Percentiles rank a stretch among this genome's conserved stretches.
Conservation (phyloP, 2,888 invertebrate genomes). For the Drosophila barbarae region DNA sequence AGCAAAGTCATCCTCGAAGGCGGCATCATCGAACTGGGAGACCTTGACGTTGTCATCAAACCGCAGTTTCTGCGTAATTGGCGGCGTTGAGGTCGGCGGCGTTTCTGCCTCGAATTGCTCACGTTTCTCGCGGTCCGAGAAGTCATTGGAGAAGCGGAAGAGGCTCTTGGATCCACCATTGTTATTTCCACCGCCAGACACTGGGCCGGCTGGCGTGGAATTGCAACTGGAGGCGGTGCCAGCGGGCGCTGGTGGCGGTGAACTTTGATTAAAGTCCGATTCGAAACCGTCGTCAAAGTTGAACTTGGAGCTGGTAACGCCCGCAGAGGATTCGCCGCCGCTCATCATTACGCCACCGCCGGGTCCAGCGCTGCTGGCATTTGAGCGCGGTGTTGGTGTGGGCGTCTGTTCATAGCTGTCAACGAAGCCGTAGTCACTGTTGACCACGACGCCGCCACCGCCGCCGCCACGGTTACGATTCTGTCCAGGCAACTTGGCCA, state of each 20-base stretch:
- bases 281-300: slow-evolving; percentile 80
- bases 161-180: slow-evolving; percentile 72
- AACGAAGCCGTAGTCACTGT: slow-evolving; percentile 71
- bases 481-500: slow-evolving; percentile 59
- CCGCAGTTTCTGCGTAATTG: slow-evolving; percentile 79
- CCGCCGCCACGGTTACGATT: slow-evolving; percentile 41
- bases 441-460: slow-evolving; percentile 50
- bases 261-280: slow-evolving; percentile 79
- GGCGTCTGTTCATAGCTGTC: slow-evolving; percentile 78
- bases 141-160: slow-evolving; percentile 84
- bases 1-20: slow-evolving; percentile 82
- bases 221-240: slow-evolving; percentile 77
- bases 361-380: slow-evolving; percentile 67
- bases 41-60: slow-evolving; percentile 87
- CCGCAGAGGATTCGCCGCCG: slow-evolving; percentile 63
- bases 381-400: slow-evolving; percentile 74
- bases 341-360: slow-evolving; percentile 55
- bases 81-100: slow-evolving; percentile 62
- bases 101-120: slow-evolving; percentile 61
- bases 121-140: slow-evolving; percentile 80
- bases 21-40: slow-evolving; percentile 79
- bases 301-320: slow-evolving; percentile 69
- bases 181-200: slow-evolving; percentile 59
- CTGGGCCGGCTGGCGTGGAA: slow-evolving; percentile 71
- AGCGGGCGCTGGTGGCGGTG: slow-evolving; percentile 73